Evolutionary conservation across 92 coral and sea anemone species (phyloP).

Genomic region (Porites rus): DNA sequence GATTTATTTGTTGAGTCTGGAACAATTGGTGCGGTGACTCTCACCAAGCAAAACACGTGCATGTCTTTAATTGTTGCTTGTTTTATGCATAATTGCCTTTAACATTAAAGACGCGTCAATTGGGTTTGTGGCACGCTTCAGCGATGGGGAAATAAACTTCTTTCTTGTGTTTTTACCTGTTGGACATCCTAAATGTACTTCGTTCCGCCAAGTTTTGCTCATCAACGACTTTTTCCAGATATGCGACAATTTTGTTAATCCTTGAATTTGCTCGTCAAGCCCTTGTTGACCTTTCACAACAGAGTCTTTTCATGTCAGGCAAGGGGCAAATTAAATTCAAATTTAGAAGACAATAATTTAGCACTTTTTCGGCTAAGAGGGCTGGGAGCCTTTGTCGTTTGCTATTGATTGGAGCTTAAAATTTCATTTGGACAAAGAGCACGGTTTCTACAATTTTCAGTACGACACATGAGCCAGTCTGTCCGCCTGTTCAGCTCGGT

Average conservation of each 20-base stretch:
- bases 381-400: slow-evolving; percentile 25
- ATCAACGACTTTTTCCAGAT: neutral
- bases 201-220: neutral
- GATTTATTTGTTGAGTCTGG: slow-evolving; percentile 69
- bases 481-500: neutral
- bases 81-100: slow-evolving; percentile 46
- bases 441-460: slow-evolving; percentile 18
- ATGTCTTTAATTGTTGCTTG: slow-evolving; percentile 47
- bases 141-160: slow-evolving; percentile 3
- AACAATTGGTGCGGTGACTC: slow-evolving; percentile 62
- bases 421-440: slow-evolving; percentile 31
- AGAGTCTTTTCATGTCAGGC: slow-evolving; percentile 2
- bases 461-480: neutral
- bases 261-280: slow-evolving; percentile 20
- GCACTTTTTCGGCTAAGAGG: slow-evolving; percentile 21
- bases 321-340: slow-evolving; percentile 40
- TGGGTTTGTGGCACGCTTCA: slow-evolving; percentile 48
- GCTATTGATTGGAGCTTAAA: slow-evolving; percentile 7
- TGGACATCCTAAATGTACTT: neutral
- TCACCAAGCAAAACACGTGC: slow-evolving; percentile 75
- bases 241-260: slow-evolving; percentile 1
- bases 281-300: slow-evolving; percentile 21
- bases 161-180: slow-evolving; percentile 3
- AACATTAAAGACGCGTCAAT: slow-evolving; percentile 16
- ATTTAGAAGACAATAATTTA: slow-evolving; percentile 34